Evolutionary conservation across 2,797 vertebrate genomes (phyloP), one percentile per base, ranked within the genome.

Genomic region (Dipus sagitta): DNA sequence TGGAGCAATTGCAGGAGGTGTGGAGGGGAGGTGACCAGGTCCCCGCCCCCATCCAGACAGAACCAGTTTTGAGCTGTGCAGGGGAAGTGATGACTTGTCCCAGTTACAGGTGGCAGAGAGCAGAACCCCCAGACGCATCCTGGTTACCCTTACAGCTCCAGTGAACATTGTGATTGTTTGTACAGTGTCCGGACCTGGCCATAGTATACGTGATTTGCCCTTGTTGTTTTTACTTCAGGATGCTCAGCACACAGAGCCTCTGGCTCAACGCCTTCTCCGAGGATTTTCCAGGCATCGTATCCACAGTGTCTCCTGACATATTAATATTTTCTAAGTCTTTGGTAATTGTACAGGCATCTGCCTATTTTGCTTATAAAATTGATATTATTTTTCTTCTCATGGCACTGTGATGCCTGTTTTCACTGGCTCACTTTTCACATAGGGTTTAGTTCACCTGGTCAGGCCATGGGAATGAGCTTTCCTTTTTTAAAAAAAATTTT

Each of bases 1-100:
- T 1, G 0, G 3, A 58, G 14, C 38, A 78, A 30, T 7, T 0
- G 6, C 8, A 2, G 0, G 23, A 30, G 3, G 17, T 0, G 0
- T 6, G 47, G 26, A 60, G 30, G 47, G 47, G 47, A 65, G 60
- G 70, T 58, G 52, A 47, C 21, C 47, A 24, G 8, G 21, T 30
- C 42, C 70, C 52, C 10, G 4, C 26, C 54, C 8, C 6, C 9
- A 6, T 47, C 64, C n/a, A 64, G 20, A 30, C 12, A 10, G 32
- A 88, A n/a, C 21, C 3, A 20, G 54, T 65, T 38, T 32, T 34
- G 12, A 90, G 65, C 60, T 11, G 1, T 3, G 58, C 52, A 2
- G 17, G 64, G 42, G 9, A 42, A 12, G 54, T 1, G 5, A 71
- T 12, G 2, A 64, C 5, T 64, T 17, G 13, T n/a, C 34, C 32